Evolutionary conservation across 2,888 invertebrate species (phyloP).

Genomic region (Tenthredo mesomela): DNA sequence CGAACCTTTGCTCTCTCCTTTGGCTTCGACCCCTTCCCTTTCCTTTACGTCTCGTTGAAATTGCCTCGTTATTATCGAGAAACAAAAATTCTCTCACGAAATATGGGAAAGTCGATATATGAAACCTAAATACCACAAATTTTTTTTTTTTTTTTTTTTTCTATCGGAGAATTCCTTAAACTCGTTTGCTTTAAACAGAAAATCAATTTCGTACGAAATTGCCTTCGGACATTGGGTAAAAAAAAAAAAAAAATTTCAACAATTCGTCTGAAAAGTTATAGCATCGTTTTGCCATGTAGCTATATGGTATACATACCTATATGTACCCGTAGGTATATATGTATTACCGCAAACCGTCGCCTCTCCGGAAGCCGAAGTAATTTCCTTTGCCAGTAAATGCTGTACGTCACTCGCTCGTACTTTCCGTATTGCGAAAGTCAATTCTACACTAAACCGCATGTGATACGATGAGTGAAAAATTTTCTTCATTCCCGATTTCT

Average conservation of each 20-base stretch:
- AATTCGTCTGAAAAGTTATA: background rate
- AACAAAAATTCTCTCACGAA: background rate
- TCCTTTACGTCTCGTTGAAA: background rate
- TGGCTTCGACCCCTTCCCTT: background rate
- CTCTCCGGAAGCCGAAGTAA: background rate
- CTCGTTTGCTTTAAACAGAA: background rate
- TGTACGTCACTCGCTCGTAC: background rate
- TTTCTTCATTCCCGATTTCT: background rate
- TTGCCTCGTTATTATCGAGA: background rate
- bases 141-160: background rate
- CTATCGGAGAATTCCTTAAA: background rate
- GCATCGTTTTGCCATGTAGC: background rate
- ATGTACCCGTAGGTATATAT: background rate
- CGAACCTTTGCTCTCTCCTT: background rate
- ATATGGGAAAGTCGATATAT: background rate
- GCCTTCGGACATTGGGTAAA: background rate
- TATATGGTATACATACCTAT: background rate
- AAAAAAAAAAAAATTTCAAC: background rate
- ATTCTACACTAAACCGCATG: background rate
- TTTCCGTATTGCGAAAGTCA: background rate
- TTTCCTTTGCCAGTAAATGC: conserved; percentile 7
- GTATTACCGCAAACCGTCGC: background rate
- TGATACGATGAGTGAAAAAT: background rate
- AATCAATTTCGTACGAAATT: background rate
- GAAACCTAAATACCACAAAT: background rate